Evolutionary conservation across 92 coral and sea anemone species (phyloP).

Genomic region (Parazoanthus swiftii): DNA sequence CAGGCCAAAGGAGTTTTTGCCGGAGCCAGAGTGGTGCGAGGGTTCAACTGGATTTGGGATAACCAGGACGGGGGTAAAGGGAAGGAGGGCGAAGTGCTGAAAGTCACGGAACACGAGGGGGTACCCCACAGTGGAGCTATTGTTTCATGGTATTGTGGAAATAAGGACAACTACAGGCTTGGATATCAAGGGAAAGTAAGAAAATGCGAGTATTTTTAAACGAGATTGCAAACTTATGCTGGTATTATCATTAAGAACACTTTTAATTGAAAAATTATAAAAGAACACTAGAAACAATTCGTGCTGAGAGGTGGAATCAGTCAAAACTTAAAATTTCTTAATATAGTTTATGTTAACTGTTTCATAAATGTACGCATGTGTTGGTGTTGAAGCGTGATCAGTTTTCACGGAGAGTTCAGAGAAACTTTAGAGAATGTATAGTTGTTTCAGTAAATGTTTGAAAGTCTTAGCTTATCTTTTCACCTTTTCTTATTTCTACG

Average conservation of each 20-base stretch:
- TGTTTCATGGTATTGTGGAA: constrained; percentile 58
- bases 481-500: too few relatives aligned
- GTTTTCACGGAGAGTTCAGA: too few relatives aligned
- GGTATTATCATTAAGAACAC: not conserved
- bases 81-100: constrained; percentile 56
- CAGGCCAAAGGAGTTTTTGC: constrained; percentile 62
- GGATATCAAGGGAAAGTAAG: constrained; percentile 68
- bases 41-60: constrained; percentile 59
- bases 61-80: constrained; percentile 60
- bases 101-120: constrained; percentile 42
- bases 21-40: constrained; percentile 69
- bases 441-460: too few relatives aligned
- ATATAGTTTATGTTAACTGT: too few relatives aligned
- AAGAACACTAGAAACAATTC: too few relatives aligned
- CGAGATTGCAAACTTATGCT: not conserved
- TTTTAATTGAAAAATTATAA: too few relatives aligned
- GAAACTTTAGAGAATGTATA: too few relatives aligned
- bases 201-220: not conserved
- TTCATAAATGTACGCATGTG: too few relatives aligned
- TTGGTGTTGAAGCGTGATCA: too few relatives aligned
- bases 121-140: constrained; percentile 45
- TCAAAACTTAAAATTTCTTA: too few relatives aligned
- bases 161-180: constrained; percentile 54
- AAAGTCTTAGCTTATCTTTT: too few relatives aligned
- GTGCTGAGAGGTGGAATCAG: too few relatives aligned